Base-by-base conservation (phyloP, 2,888 invertebrate genomes). In the Synergus japonicus region DNA sequence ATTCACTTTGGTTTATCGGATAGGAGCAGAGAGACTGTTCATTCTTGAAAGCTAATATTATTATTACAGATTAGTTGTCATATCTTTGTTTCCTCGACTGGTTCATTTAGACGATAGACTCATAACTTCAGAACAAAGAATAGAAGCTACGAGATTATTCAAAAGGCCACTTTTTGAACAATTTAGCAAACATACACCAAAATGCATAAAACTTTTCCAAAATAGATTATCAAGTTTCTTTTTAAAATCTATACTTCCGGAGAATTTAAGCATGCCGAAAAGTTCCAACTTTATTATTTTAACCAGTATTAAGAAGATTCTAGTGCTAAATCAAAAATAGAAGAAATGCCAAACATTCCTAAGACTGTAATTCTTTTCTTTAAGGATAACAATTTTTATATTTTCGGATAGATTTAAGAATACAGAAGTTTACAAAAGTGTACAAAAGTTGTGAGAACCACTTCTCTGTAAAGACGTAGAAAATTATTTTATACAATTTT, bases 81-180 rank as follows among this genome's bases (percentile, higher is more conserved):
- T 97, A 88, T 96, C 96, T 1, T 94, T 95, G 88, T 95, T 97
- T 87, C 94, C 95, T 1, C 93, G 93, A 0, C 92, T 97, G 79
- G 91, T 94, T 44, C 95, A 96, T 86, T 92, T 97, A 86, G 97
- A 97, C 89, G 96, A 96, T 88, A 93, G 95, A 78, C 92, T 93
- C 63, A 94, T 97, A n/a, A 95, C 95, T 0, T 91, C 92, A 0
- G 95, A 95, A 86, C 96, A 97, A 89, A 91, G 93, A 37, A 86
- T 92, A 4, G 95, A 96, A 89, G 94, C 96, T 0, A 93, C 93
- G 69, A 92, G 95, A 69, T 90, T 96, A 8, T 96, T 95, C 92
- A 94, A 93, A 85, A 91, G 94, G 82, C 95, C 95, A 0, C 89
- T 95, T 29, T 89, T 95, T 54, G 94, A 95, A 83, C 92, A 94